Conservation (phyloP, 2,113 vertebrate genomes). For the Lagenorhynchus albirostris region DNA sequence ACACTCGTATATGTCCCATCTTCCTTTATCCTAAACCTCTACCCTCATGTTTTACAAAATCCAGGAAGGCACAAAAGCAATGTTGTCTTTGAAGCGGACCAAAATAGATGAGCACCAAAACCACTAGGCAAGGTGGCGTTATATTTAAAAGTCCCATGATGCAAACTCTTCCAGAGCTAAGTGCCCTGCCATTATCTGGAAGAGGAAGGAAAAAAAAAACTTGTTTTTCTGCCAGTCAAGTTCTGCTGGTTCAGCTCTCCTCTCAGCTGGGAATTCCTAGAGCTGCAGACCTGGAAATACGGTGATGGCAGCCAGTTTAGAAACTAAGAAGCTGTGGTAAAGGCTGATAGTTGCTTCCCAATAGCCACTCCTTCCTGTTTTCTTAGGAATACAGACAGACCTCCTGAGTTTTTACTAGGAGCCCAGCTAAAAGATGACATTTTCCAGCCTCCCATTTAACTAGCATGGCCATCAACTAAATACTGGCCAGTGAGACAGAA, state of each 20-base stretch:
- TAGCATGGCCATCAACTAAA: not conserved
- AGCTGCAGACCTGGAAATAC: not conserved
- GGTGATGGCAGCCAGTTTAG: not conserved
- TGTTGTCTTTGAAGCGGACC: not conserved
- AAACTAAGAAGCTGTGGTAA: not conserved
- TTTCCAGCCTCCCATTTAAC: not conserved
- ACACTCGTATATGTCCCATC: fast-evolving
- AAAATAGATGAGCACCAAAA: not conserved
- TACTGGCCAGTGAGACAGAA: not conserved
- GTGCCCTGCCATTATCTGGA: not conserved
- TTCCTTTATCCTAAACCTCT: not conserved
- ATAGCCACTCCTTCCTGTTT: not conserved
- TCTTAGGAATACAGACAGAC: not conserved
- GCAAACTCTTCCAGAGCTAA: not conserved
- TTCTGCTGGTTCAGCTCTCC: not conserved
- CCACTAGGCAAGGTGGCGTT: not conserved
- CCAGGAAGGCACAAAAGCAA: not conserved
- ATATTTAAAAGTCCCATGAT: not conserved
- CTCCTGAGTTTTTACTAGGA: not conserved
- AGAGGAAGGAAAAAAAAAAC: not conserved
- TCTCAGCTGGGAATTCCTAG: not conserved
- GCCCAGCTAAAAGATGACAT: not conserved
- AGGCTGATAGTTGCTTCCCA: not conserved
- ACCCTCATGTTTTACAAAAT: not conserved
- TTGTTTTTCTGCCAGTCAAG: not conserved